These are phyloP conservation scores for Conus ventricosus DNA, from an alignment of 1,140 invertebrate species.

Conservation along the genomic window DNA sequence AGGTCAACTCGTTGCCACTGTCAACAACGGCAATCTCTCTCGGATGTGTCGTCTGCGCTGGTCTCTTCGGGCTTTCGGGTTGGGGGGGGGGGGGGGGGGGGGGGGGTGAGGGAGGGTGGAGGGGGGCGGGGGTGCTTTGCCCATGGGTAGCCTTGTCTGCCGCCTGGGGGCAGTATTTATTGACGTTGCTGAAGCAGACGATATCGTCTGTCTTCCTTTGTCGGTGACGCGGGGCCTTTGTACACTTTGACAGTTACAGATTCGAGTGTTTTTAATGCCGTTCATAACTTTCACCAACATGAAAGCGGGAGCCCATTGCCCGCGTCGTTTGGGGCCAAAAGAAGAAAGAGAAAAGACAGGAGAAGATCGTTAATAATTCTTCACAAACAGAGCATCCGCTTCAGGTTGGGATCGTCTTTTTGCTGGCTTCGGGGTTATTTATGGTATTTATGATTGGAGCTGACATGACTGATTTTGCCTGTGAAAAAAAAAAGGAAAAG, in stretches of 20 bases:
- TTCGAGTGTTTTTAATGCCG: not conserved
- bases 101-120: no score
- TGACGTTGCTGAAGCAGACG: slow-evolving; percentile 20
- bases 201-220: slow-evolving; percentile 5
- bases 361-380: slow-evolving; percentile 2
- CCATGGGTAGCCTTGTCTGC: no score
- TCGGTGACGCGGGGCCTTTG: not conserved
- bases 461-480: not conserved
- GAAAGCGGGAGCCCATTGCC: not conserved
- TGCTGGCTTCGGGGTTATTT: not conserved
- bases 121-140: no score
- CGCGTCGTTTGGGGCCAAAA: no score
- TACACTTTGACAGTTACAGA: slow-evolving; percentile 19
- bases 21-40: no score
- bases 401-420: not conserved
- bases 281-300: not conserved
- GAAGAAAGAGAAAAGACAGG: no score
- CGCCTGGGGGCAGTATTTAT: slow-evolving; percentile 9
- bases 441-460: not conserved
- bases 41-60: no score
- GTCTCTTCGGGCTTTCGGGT: no score
- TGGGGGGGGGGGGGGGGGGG: no score
- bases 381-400: not conserved
- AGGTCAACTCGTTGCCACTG: no score
- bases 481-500: no score